Conservation (phyloP, 2,888 invertebrate species). For the Drosophila mimetica region DNA sequence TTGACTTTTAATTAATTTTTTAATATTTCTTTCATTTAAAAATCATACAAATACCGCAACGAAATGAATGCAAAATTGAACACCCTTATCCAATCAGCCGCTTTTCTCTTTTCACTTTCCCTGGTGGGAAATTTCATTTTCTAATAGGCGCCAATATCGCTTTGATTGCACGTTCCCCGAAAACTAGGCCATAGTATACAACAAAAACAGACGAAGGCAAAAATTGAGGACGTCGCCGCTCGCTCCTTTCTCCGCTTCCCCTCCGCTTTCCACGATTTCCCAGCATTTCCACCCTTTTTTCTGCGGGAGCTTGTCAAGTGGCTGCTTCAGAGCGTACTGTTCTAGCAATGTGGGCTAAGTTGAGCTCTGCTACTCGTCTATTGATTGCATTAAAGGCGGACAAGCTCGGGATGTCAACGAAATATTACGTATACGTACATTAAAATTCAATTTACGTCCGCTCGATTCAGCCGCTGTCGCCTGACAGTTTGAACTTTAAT, state of each 20-base stretch:
- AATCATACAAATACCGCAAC: neutral
- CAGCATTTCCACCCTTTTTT: constrained; percentile 3
- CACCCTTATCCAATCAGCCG: constrained; percentile 13
- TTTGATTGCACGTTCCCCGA: constrained; percentile 41
- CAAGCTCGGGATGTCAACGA: constrained; percentile 16
- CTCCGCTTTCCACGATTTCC: neutral
- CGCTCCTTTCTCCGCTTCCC: constrained; percentile 13
- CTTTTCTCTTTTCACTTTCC: constrained; percentile 10
- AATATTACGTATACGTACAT: constrained; percentile 58
- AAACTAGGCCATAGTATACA: constrained; percentile 55
- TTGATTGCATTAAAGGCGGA: constrained; percentile 61
- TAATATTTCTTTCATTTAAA: neutral
- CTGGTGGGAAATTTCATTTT: constrained; percentile 24
- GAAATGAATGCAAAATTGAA: neutral
- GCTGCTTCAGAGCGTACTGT: constrained; percentile 38
- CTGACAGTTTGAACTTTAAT: constrained; percentile 71
- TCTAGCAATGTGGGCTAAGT: constrained; percentile 57
- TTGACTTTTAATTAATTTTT: too few relatives aligned
- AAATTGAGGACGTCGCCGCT: constrained; percentile 25
- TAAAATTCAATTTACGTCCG: constrained; percentile 71
- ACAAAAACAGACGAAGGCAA: constrained; percentile 32
- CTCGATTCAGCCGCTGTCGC: constrained; percentile 13
- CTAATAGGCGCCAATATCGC: constrained; percentile 43
- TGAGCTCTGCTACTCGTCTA: constrained; percentile 47
- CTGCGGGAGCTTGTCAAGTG: constrained; percentile 30